Evolutionary conservation across 2,113 vertebrate genomes (phyloP).

Genomic region (Excalfactoria chinensis): DNA sequence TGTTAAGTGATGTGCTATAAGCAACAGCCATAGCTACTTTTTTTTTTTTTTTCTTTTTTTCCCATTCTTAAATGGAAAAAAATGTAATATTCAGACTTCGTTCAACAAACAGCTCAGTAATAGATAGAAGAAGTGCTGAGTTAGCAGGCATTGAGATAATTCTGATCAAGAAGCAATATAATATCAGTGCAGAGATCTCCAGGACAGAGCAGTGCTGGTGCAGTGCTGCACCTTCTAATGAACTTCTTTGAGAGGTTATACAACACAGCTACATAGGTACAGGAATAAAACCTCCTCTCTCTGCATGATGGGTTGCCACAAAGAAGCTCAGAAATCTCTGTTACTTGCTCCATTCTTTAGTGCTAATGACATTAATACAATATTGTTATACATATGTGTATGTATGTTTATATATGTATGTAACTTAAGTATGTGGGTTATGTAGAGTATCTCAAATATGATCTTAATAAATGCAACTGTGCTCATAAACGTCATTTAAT

Average conservation of each 20-base stretch:
- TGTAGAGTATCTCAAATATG: too few species aligned
- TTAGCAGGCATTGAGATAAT: background rate
- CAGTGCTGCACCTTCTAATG: background rate
- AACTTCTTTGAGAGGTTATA: background rate
- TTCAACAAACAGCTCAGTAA: background rate
- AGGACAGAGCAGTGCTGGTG: background rate
- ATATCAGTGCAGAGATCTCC: background rate
- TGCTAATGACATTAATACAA: background rate
- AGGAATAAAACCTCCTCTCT: background rate
- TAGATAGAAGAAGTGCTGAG: background rate
- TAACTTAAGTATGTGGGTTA: background rate
- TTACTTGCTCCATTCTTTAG: background rate
- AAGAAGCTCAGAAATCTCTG: background rate
- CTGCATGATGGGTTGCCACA: background rate
- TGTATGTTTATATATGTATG: too few species aligned
- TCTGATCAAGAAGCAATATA: background rate
- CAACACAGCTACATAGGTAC: background rate
- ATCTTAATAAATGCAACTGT: background rate
- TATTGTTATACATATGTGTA: background rate
- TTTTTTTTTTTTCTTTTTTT: background rate
- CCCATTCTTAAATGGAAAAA: background rate
- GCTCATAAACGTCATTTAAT: background rate
- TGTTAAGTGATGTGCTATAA: constrained; percentile 35
- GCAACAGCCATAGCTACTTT: background rate
- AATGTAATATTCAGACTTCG: background rate